Evolutionary conservation across 2,888 invertebrate genomes (phyloP).

Genomic region (Nycteola revayana): DNA sequence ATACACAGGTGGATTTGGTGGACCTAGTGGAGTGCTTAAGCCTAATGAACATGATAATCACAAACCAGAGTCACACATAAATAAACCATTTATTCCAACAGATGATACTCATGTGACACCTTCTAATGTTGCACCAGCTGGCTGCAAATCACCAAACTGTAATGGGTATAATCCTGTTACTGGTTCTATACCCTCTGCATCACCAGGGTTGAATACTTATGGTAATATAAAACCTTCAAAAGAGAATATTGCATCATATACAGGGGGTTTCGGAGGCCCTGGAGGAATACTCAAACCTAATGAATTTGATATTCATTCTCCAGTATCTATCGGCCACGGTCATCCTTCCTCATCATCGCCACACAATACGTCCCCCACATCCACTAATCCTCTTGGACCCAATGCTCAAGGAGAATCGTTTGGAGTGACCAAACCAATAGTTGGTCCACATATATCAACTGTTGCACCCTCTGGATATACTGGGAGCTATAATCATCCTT

Average conservation of each 20-base stretch:
- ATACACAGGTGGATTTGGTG: slow-evolving; percentile 29
- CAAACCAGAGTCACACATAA: slow-evolving; percentile 2
- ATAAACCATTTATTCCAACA: slow-evolving; percentile 6
- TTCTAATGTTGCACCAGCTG: background rate
- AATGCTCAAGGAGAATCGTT: slow-evolving; percentile 10
- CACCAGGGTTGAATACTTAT: background rate
- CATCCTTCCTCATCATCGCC: slow-evolving; percentile 4
- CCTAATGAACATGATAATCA: slow-evolving; percentile 17
- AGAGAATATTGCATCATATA: slow-evolving; percentile 18
- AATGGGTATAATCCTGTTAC: slow-evolving; percentile 2
- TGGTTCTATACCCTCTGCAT: background rate
- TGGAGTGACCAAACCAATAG: slow-evolving; percentile 13
- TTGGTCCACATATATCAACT: slow-evolving; percentile 8
- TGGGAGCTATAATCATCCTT: slow-evolving; percentile 10
- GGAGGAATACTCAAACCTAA: slow-evolving; percentile 36
- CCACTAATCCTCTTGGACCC: slow-evolving; percentile 1
- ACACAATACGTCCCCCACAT: slow-evolving; percentile 7
- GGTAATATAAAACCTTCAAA: background rate
- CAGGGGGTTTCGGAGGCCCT: slow-evolving; percentile 44
- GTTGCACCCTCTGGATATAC: slow-evolving; percentile 11
- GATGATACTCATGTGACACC: background rate
- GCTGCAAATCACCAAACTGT: slow-evolving; percentile 14
- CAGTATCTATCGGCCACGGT: slow-evolving; percentile 7
- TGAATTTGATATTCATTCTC: slow-evolving; percentile 8
- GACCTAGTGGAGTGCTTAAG: slow-evolving; percentile 20